A percentile compares a stretch with the other conserved stretches of the same genome.
Conservation (phyloP, 1,140 invertebrate genomes). For the Drosophila sulfurigaster region DNA sequence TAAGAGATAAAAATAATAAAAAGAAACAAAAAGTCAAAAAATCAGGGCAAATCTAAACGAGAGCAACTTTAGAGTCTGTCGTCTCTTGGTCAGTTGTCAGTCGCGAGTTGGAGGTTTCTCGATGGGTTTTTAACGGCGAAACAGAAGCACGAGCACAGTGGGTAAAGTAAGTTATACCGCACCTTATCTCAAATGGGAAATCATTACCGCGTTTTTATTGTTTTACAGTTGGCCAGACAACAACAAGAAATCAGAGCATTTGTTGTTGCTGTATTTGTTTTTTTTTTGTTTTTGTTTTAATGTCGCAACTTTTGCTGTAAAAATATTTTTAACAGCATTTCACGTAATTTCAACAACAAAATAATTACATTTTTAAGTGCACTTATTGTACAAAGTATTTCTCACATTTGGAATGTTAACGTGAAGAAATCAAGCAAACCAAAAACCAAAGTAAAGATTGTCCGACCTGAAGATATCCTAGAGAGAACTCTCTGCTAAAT, state of each 20-base stretch:
- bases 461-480: conserved; percentile 19
- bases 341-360: conserved; percentile 68
- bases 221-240: conserved; percentile 62
- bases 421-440: conserved; percentile 36
- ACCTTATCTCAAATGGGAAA: conserved; percentile 81
- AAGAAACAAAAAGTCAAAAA: conserved; percentile 32
- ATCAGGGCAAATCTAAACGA: conserved; percentile 77
- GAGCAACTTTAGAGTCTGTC: conserved; percentile 56
- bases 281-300: conserved; percentile 31
- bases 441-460: background rate
- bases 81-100: conserved; percentile 32
- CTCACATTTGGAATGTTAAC: conserved; percentile 56
- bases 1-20: conserved; percentile 20
- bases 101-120: conserved; percentile 32
- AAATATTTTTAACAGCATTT: conserved; percentile 77
- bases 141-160: conserved; percentile 46
- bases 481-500: background rate
- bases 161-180: conserved; percentile 49
- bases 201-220: conserved; percentile 74
- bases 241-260: conserved; percentile 20
- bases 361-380: conserved; percentile 72
- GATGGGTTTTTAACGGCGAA: conserved; percentile 37
- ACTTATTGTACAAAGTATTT: conserved; percentile 64
- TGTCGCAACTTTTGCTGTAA: conserved; percentile 76
- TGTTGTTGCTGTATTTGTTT: conserved; percentile 33